These are phyloP conservation scores for Pavo muticus DNA, from an alignment of 2,113 vertebrate species.

Conservation along the genomic window DNA sequence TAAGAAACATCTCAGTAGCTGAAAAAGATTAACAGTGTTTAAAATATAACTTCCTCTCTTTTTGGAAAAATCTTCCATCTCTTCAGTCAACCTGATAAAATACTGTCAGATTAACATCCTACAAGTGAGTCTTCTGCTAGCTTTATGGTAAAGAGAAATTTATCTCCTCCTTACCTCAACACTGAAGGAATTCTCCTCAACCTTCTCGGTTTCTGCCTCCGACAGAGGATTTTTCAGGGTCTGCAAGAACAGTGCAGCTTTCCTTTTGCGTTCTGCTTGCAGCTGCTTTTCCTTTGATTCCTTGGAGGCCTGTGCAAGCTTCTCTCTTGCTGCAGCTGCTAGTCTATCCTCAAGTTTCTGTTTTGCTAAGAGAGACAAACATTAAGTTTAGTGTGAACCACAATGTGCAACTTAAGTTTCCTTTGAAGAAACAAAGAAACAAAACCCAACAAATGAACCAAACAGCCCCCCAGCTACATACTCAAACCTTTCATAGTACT, in stretches of 20 bases:
- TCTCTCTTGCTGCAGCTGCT: conserved; percentile 95
- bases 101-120: not conserved
- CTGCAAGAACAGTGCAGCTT: conserved; percentile 94
- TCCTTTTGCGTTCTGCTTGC: conserved; percentile 95
- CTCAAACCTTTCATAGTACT: not conserved
- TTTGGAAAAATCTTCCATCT: not conserved
- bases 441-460: not conserved
- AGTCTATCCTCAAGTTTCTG: conserved; percentile 97
- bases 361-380: conserved; percentile 83
- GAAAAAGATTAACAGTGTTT: not conserved
- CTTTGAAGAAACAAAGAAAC: not conserved
- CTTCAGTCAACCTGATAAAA: not conserved
- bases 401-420: not conserved
- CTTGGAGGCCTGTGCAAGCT: conserved; percentile 97
- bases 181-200: conserved; percentile 78
- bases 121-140: not conserved
- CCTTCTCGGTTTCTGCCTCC: conserved; percentile 85
- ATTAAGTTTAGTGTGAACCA: not conserved
- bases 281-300: conserved; percentile 98
- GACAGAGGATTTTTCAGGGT: conserved; percentile 87
- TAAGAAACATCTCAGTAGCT: not conserved
- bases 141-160: not conserved
- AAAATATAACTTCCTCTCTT: not conserved
- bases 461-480: not conserved
- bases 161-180: conserved; percentile 80